Conservation (phyloP, 2,888 invertebrate species). For the Trypoxylon attenuatum region DNA sequence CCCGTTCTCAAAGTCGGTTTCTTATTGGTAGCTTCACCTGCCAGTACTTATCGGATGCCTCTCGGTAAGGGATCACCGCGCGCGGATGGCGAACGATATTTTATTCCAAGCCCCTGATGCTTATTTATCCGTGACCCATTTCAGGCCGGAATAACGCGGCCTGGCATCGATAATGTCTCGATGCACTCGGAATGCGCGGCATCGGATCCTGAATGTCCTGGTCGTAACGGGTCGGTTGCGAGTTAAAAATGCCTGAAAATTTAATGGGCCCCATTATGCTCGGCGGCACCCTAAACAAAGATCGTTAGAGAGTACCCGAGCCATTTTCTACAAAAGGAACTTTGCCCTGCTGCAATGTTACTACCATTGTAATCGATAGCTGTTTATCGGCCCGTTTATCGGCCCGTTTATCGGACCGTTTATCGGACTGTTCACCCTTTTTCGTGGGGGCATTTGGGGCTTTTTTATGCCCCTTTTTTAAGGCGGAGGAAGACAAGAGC, state of each 20-base stretch:
- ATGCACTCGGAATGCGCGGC: constrained; percentile 2
- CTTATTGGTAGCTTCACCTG: no score
- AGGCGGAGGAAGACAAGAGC: no score
- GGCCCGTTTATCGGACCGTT: no score
- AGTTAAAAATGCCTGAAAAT: constrained; percentile 36
- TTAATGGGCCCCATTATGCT: constrained; percentile 36
- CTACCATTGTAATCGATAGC: neutral
- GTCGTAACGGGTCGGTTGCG: neutral
- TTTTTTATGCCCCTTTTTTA: no score
- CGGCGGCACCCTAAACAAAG: neutral
- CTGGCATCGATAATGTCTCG: constrained; percentile 43
- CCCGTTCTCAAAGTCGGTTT: no score
- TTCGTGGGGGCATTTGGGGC: no score
- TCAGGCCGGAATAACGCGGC: constrained; percentile 30
- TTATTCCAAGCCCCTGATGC: constrained; percentile 47
- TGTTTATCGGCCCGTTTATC: no score
- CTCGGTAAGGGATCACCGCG: constrained; percentile 20
- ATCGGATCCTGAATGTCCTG: constrained; percentile 4
- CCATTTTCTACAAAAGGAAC: no score
- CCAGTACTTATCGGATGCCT: no score
- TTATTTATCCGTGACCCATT: constrained; percentile 55
- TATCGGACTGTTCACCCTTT: no score
- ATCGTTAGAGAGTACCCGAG: constrained; percentile 17
- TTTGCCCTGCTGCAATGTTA: no score
- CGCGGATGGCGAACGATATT: constrained; percentile 28